phyloP scores from a whole-genome alignment of 2,888 invertebrate genomes.

The Zaprionus bogoriensis region DNA sequence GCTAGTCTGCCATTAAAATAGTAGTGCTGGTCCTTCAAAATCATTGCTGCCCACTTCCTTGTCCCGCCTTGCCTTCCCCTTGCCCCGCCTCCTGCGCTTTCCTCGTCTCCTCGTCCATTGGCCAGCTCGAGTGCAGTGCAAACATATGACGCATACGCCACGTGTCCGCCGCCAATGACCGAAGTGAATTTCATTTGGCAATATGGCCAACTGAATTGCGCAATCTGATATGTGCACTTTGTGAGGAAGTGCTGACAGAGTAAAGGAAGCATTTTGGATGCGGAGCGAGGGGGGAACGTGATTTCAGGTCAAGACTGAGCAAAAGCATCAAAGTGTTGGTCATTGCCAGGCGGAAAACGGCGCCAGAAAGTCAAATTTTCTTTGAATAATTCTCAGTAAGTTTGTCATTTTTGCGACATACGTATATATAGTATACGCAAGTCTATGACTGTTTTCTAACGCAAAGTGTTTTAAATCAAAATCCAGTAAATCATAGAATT shows the following conservation, averaged over 20 bases:
- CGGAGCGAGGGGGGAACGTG: too few species aligned
- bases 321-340: too few species aligned
- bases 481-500: too few species aligned
- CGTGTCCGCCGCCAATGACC: slow-evolving; percentile 16
- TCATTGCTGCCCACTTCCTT: slow-evolving; percentile 7
- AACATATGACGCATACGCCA: slow-evolving; percentile 55
- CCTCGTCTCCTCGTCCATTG: neutral
- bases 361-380: too few species aligned
- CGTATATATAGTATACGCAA: too few species aligned
- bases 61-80: neutral
- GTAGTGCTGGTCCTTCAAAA: slow-evolving; percentile 31
- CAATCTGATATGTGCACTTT: slow-evolving; percentile 6
- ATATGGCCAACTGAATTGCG: slow-evolving; percentile 58
- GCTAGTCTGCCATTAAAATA: slow-evolving; percentile 24
- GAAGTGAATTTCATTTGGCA: slow-evolving; percentile 73
- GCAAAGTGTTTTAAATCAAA: too few species aligned
- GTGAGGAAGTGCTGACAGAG: neutral
- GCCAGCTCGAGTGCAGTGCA: slow-evolving; percentile 45
- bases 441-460: too few species aligned
- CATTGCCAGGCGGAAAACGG: too few species aligned
- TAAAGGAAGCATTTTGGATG: too few species aligned
- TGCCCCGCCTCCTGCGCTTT: neutral
- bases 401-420: too few species aligned
- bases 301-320: too few species aligned
- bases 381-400: too few species aligned